phyloP scores from a whole-genome alignment of 1,140 invertebrate species.

The Trichogramma pretiosum region DNA sequence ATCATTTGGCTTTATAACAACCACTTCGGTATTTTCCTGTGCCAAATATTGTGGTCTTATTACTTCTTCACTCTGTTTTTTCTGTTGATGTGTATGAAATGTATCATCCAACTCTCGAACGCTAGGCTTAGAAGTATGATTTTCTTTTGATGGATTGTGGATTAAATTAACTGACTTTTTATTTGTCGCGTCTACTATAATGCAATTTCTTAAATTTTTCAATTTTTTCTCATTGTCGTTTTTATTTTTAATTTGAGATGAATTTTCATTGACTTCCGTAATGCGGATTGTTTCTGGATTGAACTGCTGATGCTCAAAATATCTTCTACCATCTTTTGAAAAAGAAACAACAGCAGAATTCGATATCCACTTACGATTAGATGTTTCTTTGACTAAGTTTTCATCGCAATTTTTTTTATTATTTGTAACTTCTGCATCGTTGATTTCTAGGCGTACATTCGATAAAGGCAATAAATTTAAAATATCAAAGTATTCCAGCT shows the following conservation, averaged over 20 bases:
- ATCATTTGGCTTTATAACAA: background rate
- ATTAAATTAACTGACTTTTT: background rate
- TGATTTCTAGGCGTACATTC: slow-evolving; percentile 36
- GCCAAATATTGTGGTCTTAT: too few species aligned
- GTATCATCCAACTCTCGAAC: background rate
- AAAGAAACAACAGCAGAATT: slow-evolving; percentile 9
- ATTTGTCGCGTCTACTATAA: background rate
- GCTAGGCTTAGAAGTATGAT: slow-evolving; percentile 4
- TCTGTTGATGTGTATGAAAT: background rate
- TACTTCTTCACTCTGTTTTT: background rate
- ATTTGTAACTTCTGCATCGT: slow-evolving; percentile 22
- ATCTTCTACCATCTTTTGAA: background rate
- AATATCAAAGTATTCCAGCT: slow-evolving; percentile 42
- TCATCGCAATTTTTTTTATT: slow-evolving; percentile 9
- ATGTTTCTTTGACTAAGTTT: background rate
- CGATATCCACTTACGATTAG: slow-evolving; percentile 1
- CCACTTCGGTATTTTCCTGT: background rate
- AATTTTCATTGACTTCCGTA: slow-evolving; percentile 16
- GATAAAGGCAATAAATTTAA: slow-evolving; percentile 41
- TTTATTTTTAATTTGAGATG: background rate
- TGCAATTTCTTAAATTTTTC: background rate
- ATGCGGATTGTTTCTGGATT: background rate
- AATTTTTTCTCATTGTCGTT: background rate
- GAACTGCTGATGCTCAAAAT: background rate
- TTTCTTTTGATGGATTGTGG: background rate